phyloP scores from a whole-genome alignment of 2,113 vertebrate genomes.

The Paramisgurnus dabryanus region DNA sequence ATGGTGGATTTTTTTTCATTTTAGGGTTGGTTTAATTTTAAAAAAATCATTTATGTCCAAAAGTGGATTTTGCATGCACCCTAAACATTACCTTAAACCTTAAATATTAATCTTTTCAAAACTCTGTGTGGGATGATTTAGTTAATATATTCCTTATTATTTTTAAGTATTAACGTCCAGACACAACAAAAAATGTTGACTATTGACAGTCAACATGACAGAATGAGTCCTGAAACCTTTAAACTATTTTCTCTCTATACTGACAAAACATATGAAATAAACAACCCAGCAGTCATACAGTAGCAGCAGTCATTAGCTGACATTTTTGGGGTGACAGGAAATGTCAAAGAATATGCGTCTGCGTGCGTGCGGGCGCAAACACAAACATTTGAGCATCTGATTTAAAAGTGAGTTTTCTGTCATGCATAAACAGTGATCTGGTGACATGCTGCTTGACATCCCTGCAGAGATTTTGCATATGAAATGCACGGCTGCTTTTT shows the following conservation, averaged over 20 bases:
- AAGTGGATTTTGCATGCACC: too few species aligned
- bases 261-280: constrained; percentile 28
- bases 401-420: constrained; percentile 35
- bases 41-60: too few species aligned
- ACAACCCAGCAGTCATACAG: constrained; percentile 13
- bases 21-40: too few species aligned
- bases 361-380: not conserved
- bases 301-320: not conserved
- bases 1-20: too few species aligned
- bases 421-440: constrained; percentile 32
- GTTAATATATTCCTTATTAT: not conserved
- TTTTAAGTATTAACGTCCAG: not conserved
- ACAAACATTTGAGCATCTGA: constrained; percentile 48
- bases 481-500: constrained; percentile 33
- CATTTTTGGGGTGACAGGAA: constrained; percentile 33
- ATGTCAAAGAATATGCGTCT: not conserved
- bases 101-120: too few species aligned
- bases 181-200: not conserved
- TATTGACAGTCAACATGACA: constrained; percentile 12
- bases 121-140: not conserved
- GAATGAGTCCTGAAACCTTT: constrained; percentile 33
- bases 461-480: constrained; percentile 35
- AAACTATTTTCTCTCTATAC: not conserved
- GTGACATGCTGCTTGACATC: constrained; percentile 45
- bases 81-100: too few species aligned